Base-by-base conservation (phyloP, 2,797 vertebrate genomes). In the Melopsittacus undulatus region DNA sequence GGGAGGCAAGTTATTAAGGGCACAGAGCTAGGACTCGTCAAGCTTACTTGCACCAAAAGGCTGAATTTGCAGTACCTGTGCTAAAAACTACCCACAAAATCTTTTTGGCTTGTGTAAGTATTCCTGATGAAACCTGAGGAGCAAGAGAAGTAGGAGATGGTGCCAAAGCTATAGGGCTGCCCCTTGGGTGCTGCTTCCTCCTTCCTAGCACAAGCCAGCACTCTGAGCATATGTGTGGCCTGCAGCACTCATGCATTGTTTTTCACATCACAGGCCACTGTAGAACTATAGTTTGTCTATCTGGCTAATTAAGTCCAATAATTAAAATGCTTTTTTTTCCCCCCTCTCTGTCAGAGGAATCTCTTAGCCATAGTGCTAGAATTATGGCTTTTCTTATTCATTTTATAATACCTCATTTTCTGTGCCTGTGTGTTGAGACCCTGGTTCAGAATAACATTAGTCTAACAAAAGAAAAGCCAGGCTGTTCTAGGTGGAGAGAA, bases 361-460 rank as follows among this genome's bases (percentile, higher is more conserved):
- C 62, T 82, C 40, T 63, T 54, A 67, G 54, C 36, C 16, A 32
- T 20, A 64, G 32, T 57, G 23, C 18, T 78, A 79, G 42, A 87
- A 68, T 81, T 77, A 30, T 7, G 29, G 48, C 36, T 32, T 45
- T 42, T 82, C 52, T 22, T 5, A 84, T 48, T 67, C 18, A 54
- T 59, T 27, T 92, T 82, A 61, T 52, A 56, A 63, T 88, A 94
- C 32, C 36, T 82, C 22, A 7, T 89, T 76, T 95, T 89, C 88
- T 79, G 22, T 49, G 34, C 20, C n/a, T 21, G 1, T 26, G 24
- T 43, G 8, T 63, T 73, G 59, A 91, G 80, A 46, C 29, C 6
- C 9, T 0, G 0, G 46, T 73, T 87, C 59, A 77, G 89, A 93
- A 63, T 38, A 91, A 46, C 46, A 66, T 48, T 68, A 80, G 34